Evolutionary conservation across 2,888 invertebrate genomes (phyloP), one percentile per base, ranked within the genome.

Genomic region (Flabesymbios commensalis): DNA sequence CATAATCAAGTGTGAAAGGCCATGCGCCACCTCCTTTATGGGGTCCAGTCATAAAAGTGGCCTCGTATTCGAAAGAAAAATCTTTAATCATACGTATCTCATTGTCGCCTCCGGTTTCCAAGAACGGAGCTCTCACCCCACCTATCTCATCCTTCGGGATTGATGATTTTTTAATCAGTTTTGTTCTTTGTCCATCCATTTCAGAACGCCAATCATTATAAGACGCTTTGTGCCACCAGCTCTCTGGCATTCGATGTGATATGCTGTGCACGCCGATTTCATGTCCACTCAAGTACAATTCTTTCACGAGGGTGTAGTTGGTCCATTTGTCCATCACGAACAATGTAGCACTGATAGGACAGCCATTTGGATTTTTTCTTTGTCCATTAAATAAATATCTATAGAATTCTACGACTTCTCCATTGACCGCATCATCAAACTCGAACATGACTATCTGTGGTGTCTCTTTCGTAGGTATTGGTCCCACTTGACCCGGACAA

Each of bases 301-400:
- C 94, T 85, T 96, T 94, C 63, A 98, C 97, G 86, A 94, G 92
- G 84, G 93, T 91, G 86, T 98, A 98, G 86, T 97, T 95, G 59
- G 97, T 98, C 94, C 97, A 98, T 84, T 97, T 95, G 84, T 98
- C 97, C 52, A 95, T 96, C 67, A 98, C 94, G 85, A 97, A 98
- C 87, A 98, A 95, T 39, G 98, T 97, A 63, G 93, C 94, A 90
- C 93, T 77, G 91, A 87, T 86, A 0, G 85, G 85, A 62, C 88
- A 89, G 1, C 86, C 86, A 75, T 91, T 89, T 0, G 87, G 88
- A 80, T 91, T 91, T 43, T 39, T 60, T 66, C 48, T 19, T 5
- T 26, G 4, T 3, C 19, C 14, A 4, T 14, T 36, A 7, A 36
- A 36, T 22, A 49, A 32, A 7, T 10, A 10, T 22, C 31, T 22